These are phyloP conservation scores for Stegophylla sp. DNA, from an alignment of 2,888 invertebrate species.

Conservation along the genomic window DNA sequence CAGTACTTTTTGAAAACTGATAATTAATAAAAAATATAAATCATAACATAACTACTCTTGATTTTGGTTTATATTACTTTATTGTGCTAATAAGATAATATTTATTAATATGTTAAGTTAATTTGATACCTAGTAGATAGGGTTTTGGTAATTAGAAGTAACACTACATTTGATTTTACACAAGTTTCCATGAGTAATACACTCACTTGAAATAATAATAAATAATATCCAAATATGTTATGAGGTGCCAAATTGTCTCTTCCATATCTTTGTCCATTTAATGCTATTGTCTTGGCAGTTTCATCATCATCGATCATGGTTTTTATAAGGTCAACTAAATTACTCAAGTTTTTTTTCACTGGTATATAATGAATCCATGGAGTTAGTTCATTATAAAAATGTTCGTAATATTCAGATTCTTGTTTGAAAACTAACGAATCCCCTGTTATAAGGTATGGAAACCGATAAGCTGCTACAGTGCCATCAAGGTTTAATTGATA, in stretches of 20 bases:
- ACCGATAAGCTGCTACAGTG: conserved; percentile 92
- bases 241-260: conserved; percentile 81
- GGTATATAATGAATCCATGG: conserved; percentile 86
- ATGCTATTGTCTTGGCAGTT: conserved; percentile 72
- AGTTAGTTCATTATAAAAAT: conserved; percentile 81
- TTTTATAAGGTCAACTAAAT: conserved; percentile 78
- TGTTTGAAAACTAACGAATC: conserved; percentile 90
- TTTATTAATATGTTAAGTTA: too few relatives aligned
- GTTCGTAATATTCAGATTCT: conserved; percentile 91
- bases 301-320: conserved; percentile 81
- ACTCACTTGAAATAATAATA: conserved; percentile 72
- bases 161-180: too few relatives aligned
- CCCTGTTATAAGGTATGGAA: conserved; percentile 89
- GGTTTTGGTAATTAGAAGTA: too few relatives aligned
- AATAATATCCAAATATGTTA: conserved; percentile 88
- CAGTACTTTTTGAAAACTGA: too few relatives aligned
- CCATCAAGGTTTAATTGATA: conserved; percentile 95
- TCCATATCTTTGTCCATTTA: conserved; percentile 75
- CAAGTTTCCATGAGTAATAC: too few relatives aligned
- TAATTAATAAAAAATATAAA: too few relatives aligned
- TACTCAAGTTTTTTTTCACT: conserved; percentile 78
- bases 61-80: too few relatives aligned
- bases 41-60: too few relatives aligned
- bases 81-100: too few relatives aligned
- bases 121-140: too few relatives aligned